These are phyloP conservation scores for Papilio glaucus DNA, from an alignment of 1,140 invertebrate species.

Conservation along the genomic window DNA sequence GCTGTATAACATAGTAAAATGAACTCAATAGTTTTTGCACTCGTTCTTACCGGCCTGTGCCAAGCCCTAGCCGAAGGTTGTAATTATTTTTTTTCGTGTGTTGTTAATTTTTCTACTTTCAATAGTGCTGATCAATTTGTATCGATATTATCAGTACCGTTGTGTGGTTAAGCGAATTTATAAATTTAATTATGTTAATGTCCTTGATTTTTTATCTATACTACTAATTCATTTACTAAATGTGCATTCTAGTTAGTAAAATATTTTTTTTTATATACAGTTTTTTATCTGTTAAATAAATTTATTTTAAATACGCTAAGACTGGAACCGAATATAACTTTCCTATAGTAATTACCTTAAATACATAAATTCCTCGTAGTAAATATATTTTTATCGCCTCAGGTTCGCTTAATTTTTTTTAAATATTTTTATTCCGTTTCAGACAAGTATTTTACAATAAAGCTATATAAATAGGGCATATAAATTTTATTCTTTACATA, in stretches of 20 bases:
- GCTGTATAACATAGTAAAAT: slow-evolving; percentile 56
- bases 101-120: slow-evolving; percentile 24
- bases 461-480: too few species aligned
- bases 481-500: too few species aligned
- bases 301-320: too few species aligned
- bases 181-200: not conserved
- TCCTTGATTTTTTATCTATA: slow-evolving; percentile 4
- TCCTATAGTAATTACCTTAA: too few species aligned
- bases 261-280: not conserved
- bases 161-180: slow-evolving; percentile 36
- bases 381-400: too few species aligned
- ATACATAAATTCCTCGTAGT: too few species aligned
- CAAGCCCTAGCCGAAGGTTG: slow-evolving; percentile 56
- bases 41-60: slow-evolving; percentile 47
- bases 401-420: too few species aligned
- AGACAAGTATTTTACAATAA: not conserved
- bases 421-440: too few species aligned
- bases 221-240: not conserved
- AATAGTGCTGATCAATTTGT: slow-evolving; percentile 18
- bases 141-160: slow-evolving; percentile 49
- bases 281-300: too few species aligned
- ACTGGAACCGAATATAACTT: too few species aligned
- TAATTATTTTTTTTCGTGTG: slow-evolving; percentile 49
- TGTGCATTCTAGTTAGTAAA: not conserved
- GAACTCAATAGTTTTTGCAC: slow-evolving; percentile 48